Base-by-base conservation (phyloP, 2,113 vertebrate species). In the Salvelinus fontinalis region DNA sequence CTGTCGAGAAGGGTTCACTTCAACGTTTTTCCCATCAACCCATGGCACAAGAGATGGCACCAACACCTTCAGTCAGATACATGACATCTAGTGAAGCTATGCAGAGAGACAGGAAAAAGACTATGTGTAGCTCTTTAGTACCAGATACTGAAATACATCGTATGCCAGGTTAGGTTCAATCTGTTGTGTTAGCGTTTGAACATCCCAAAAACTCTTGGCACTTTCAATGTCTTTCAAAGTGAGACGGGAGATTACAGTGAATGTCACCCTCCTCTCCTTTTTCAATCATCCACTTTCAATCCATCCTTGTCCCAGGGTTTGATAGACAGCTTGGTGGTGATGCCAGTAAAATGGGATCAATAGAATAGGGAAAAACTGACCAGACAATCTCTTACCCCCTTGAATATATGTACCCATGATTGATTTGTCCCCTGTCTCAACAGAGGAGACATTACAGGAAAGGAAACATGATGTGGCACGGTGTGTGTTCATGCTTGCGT, bases 281-380 rank as follows among this genome's bases (percentile, higher is more conserved):
- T 87, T 91, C 91, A 92, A 91, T 92, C 91, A 90, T 91, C 87
- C 86, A 80, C 88, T 91, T 90, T 89, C 90, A 91, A 92, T 91
- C 89, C 86, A 90, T 90, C 79, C 85, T 79, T 74, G 69, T 88
- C 84, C 78, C 74, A 48, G 81, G 81, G 84, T 85, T 86, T 89
- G 86, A 34, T 84, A 90, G 91, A 91, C 90, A 91, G 84, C 84
- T 88, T 81, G 88, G 88, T 87, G 84, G 88, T 90, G 89, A 92
- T 92, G 90, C 90, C 87, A 87, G 89, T 92, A 91, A 92, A 92
- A 92, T 88, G 86, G 88, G 88, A 92, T 92, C 91, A 92, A 92
- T 92, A 91, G 90, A 88, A 82, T 83, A 81, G 88, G 89, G 85
- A 88, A 88, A 89, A 88, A 90, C 83, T 74, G 85, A 91, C 83